Evolutionary conservation across 2,113 vertebrate species (phyloP).

Genomic region (Spizaetus ornatus): DNA sequence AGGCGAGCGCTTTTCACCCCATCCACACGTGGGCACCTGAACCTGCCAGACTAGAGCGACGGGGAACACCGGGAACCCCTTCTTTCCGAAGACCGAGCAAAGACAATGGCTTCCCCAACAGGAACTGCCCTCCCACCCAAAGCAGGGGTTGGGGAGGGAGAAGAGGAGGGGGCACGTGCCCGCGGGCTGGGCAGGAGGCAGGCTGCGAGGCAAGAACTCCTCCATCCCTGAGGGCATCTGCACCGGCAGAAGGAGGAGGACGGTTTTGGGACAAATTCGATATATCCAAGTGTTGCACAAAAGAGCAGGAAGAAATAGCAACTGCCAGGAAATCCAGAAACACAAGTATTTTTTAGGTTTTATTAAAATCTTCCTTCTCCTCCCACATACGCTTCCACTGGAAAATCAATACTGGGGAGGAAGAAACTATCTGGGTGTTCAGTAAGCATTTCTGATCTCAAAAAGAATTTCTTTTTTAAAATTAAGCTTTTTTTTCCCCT

Average conservation of each 20-base stretch:
- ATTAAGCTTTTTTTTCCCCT: not conserved
- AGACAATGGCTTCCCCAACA: not conserved
- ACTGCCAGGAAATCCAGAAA: not conserved
- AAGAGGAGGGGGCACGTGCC: not conserved
- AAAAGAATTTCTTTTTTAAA: not conserved
- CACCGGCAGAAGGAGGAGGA: not conserved
- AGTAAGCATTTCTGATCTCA: not conserved
- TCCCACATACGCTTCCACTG: not conserved
- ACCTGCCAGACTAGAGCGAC: not conserved
- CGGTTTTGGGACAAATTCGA: rapidly evolving
- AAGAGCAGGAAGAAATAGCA: not conserved
- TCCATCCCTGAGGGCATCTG: not conserved
- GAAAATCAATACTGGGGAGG: not conserved
- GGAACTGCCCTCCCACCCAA: not conserved
- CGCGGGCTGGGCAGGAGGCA: not conserved
- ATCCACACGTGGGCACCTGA: not conserved
- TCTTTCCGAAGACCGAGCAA: not conserved
- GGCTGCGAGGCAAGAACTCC: not conserved
- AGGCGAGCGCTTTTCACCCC: not conserved
- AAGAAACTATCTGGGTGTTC: not conserved
- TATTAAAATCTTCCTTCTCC: not conserved
- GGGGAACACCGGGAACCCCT: not conserved
- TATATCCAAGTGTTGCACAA: not conserved
- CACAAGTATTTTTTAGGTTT: not conserved
- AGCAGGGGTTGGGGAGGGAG: not conserved